phyloP scores from a whole-genome alignment of 2,797 vertebrate species.

The Acanthopagrus latus region DNA sequence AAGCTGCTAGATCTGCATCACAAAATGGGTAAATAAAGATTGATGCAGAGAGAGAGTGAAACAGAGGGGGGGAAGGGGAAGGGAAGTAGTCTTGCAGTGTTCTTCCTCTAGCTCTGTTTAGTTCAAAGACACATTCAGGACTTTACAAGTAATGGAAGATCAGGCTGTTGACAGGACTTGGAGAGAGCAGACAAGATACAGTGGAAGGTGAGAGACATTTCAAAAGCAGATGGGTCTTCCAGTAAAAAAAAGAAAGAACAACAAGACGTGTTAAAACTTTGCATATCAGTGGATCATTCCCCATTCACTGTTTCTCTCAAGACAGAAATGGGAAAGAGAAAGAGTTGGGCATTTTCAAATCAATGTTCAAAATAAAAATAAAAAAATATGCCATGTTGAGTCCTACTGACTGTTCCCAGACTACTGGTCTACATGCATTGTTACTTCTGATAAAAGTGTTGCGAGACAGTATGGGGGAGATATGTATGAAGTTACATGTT shows the following conservation, averaged over 20 bases:
- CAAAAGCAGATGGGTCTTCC: slow-evolving; percentile 2
- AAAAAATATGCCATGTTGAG: background rate
- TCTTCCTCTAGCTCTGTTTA: slow-evolving; percentile 45
- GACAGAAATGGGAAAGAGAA: slow-evolving; percentile 4
- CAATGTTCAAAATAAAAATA: slow-evolving; percentile 15
- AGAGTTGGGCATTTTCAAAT: slow-evolving; percentile 7
- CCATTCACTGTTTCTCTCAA: slow-evolving; percentile 20
- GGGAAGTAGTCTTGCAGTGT: slow-evolving; percentile 22
- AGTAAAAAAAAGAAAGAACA: slow-evolving; percentile 5
- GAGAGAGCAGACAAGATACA: slow-evolving; percentile 31
- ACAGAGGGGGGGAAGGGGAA: slow-evolving; percentile 11
- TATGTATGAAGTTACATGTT: no score
- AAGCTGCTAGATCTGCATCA: slow-evolving; percentile 73
- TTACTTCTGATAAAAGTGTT: background rate
- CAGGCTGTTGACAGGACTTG: slow-evolving; percentile 42
- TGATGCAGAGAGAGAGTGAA: slow-evolving; percentile 59
- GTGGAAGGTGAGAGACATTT: slow-evolving; percentile 15
- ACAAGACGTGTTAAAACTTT: background rate
- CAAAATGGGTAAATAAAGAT: slow-evolving; percentile 74
- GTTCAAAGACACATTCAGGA: slow-evolving; percentile 61
- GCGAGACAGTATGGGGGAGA: background rate
- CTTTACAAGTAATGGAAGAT: slow-evolving; percentile 50
- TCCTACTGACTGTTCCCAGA: background rate
- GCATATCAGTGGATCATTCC: background rate
- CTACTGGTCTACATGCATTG: background rate